Conservation (phyloP, 2,113 vertebrate genomes). For the Zosterops lateralis region DNA sequence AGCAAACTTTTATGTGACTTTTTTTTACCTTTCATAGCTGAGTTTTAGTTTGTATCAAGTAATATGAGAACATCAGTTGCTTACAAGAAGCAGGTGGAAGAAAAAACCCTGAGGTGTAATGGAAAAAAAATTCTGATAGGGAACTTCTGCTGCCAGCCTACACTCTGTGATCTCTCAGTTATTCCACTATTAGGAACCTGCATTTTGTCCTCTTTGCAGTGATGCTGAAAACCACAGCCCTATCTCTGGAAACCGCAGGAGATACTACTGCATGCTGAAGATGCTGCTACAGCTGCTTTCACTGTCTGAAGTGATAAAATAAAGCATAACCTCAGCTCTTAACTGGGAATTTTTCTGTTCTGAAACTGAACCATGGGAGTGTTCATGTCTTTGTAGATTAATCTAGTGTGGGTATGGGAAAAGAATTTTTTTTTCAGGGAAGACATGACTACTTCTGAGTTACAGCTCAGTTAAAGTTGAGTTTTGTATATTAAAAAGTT, state of each 20-base stretch:
- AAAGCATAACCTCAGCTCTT: background rate
- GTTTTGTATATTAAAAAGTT: background rate
- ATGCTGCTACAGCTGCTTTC: conserved; percentile 12
- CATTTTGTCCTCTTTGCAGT: background rate
- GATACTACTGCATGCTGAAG: background rate
- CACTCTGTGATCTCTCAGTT: background rate
- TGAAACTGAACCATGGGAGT: background rate
- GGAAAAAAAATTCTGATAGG: background rate
- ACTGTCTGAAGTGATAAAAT: background rate
- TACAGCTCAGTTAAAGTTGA: background rate
- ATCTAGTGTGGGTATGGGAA: background rate
- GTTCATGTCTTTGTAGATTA: background rate
- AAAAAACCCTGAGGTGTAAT: background rate
- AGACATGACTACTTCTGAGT: background rate
- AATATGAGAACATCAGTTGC: background rate
- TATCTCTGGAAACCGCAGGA: background rate
- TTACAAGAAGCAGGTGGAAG: background rate
- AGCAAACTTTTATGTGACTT: background rate
- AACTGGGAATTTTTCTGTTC: background rate
- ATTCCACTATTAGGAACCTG: background rate
- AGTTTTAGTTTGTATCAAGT: background rate
- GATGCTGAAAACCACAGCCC: conserved; percentile 31
- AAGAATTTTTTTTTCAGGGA: background rate
- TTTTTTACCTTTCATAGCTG: background rate
- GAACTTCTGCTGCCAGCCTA: background rate